Evolutionary conservation across 2,113 vertebrate species (phyloP), one percentile per base, ranked within the genome.

Genomic region (Helogale parvula): DNA sequence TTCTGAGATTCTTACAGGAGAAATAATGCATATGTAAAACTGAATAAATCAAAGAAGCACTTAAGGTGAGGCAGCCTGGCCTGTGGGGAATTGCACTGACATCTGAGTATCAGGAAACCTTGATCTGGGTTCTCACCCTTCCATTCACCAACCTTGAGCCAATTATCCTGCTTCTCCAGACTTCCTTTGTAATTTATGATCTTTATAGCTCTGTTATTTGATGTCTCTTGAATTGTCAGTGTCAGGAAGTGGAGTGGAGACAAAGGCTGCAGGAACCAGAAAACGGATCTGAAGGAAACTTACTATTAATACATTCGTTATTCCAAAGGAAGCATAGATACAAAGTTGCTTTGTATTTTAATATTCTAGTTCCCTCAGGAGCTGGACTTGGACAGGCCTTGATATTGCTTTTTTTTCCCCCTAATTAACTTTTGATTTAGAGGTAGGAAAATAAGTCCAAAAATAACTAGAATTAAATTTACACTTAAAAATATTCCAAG

Each of bases 341-440:
- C 27, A 63, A 41, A 8, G 60, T 77, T 57, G 4, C 74, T 76
- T 92, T 68, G 74, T 87, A 25, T 50, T 96, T 93, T 81, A 68
- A 91, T 69, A 88, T 82, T 92, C 38, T 71, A 41, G 71, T 93
- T 93, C 35, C 82, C 27, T 65, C 41, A 69, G 88, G 38, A 74
- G 19, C 54, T 84, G 54, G 33, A 38, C 31, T 95, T 95, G 84
- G 33, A 74, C 23, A 77, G 31, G 6, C 68, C 29, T 86, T 33
- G 14, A 65, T 79, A 52, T 14, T 86, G 4, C 52, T 65, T 96
- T 93, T 76, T 76, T 83, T 86, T n/a, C 35, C 50, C 38, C 35
- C 50, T 91, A 86, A 89, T 72, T 90, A 85, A 54, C 33, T 91
- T 96, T 94, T 97, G 81, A 91, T 90, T 84, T 93, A 80, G 94